phyloP scores from a whole-genome alignment of 1,140 invertebrate species.

The Pachyrhynchus sulphureomaculatus region DNA sequence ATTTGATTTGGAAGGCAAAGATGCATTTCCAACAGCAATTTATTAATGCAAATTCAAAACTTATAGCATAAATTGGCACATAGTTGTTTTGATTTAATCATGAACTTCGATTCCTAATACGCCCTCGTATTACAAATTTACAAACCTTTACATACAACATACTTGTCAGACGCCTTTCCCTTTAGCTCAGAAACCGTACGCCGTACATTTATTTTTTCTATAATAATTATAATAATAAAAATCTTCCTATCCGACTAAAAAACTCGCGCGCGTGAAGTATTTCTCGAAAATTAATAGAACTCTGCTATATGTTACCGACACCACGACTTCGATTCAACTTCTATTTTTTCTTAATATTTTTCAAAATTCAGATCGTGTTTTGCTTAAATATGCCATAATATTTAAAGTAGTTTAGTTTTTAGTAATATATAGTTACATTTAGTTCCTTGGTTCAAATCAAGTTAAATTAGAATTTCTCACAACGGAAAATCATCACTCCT shows the following conservation, averaged over 20 bases:
- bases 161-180: neutral
- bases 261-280: slow-evolving; percentile 30
- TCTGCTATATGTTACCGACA: slow-evolving; percentile 1
- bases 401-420: too few species aligned
- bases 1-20: too few species aligned
- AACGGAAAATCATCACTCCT: too few species aligned
- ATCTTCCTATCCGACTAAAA: slow-evolving; percentile 31
- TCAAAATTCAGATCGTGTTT: too few species aligned
- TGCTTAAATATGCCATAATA: too few species aligned
- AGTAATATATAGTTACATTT: too few species aligned
- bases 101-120: too few species aligned
- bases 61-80: slow-evolving; percentile 18
- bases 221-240: slow-evolving; percentile 26
- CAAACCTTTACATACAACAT: slow-evolving; percentile 23
- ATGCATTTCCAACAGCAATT: too few species aligned
- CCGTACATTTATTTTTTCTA: slow-evolving; percentile 5
- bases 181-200: neutral
- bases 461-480: too few species aligned
- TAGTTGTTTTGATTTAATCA: neutral
- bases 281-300: slow-evolving; percentile 35
- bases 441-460: too few species aligned
- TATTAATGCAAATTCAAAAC: too few species aligned
- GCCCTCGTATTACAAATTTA: slow-evolving; percentile 22
- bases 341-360: neutral
- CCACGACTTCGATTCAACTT: neutral